Base-by-base conservation (phyloP, 2,797 vertebrate genomes). In the Lindbergichthys nudifrons region DNA sequence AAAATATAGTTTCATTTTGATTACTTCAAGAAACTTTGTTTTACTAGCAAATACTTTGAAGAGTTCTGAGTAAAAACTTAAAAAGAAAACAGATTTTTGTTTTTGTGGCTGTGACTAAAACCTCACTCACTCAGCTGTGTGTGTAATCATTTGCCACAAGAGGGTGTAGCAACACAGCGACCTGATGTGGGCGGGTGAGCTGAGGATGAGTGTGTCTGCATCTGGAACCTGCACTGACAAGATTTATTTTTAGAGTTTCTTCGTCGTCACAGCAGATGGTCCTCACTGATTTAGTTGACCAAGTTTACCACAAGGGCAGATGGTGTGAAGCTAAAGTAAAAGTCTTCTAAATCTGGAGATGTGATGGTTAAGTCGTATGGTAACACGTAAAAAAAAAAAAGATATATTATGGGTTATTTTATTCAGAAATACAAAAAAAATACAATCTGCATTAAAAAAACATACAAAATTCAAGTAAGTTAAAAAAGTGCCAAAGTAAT, bases 381-480 rank as follows among this genome's bases (percentile, higher is more conserved):
- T 26, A 10, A 43, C 10, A 58, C 32, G 23, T 5, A 8, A 60
- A 58, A 2, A 15, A 16, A 42, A 45, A 46, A 48, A 39, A 5
- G 16, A 14, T 7, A 0, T 10, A 48, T 12, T 69, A 26, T 18
- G 6, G 47, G 61, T 57, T 11, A 26, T 47, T 89, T 87, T 77
- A 82, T 68, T 87, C 30, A 66, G 12, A 78, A 45, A 73, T 19
- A 30, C 2, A 2, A 10, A 21, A 21, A 77, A 63, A 77, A 72
- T 16, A 70, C 43, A 60, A 45, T 51, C 45, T 65, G 26, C 13
- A 36, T 30, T 36, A 13, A 65, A 43, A 36, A 70, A 51, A 73
- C 4, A 12, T 59, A 12, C 21, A 79, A 79, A 81, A 66, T 84
- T 90, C 78, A 90, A 89, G 84, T 85, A 80, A 48, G 16, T 46